Evolutionary conservation across 2,797 vertebrate species (phyloP), one percentile per base, ranked within the genome.

Genomic region (Eospalax fontanierii): DNA sequence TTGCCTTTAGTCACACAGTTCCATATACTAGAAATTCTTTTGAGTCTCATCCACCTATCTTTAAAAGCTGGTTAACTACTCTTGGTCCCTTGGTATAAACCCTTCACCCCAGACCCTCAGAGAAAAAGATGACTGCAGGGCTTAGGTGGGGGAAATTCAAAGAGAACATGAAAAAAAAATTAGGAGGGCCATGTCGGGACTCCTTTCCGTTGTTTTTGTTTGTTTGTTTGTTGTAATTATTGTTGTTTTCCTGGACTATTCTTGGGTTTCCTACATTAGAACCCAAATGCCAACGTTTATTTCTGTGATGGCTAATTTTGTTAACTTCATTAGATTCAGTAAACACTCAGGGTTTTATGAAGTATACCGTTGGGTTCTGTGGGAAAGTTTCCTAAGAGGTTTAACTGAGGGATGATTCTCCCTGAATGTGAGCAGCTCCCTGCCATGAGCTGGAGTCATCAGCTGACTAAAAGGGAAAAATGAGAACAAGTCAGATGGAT

Each of bases 41-140:
- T 79, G 21, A 11, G 59, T 91, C 35, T 50, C 40, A 12, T 54
- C 78, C 71, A 66, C 18, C 35, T 70, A 38, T 18, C 66, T 88
- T 78, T 65, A 59, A 12, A 46, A 76, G 65, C 65, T 79, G 68
- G 2, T 87, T 75, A 79, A 79, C 74, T 91, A 65, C 24, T 90
- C n/a, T 33, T 84, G 80, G 30, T 91, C 43, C 54, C 50, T n/a
- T n/a, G 38, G 2, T 43, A 75, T 38, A n/a, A 30, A 63, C 57
- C 43, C 57, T 38, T 87, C 57, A 71, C 50, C 16, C n/a, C n/a
- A 59, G 68, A 2, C 33, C 40, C 54, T 11, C 38, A 66, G 28
- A 95, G 66, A 43, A 86, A 87, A 94, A 38, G 79, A 78, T 76
- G 76, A 84, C 28, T 82, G 35, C 65, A 91, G 59, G 78, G 2